Conservation (phyloP, 2,888 invertebrate genomes). For the Ernsta delagoae region DNA sequence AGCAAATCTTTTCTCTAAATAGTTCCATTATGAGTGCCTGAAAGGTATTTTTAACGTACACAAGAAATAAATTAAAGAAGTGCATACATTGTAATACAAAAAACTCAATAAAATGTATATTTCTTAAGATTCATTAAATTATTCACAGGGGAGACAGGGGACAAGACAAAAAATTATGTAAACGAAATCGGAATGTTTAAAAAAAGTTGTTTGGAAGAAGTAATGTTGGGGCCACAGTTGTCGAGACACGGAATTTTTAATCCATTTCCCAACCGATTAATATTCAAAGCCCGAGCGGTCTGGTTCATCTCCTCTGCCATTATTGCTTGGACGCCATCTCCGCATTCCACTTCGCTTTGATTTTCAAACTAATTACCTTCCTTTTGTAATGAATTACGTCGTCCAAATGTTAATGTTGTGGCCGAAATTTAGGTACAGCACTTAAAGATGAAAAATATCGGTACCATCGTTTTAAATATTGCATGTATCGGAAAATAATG, state of each 20-base stretch:
- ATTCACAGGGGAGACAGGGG: slow-evolving; percentile 74
- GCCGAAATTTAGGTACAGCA: slow-evolving; percentile 46
- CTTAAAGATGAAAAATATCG: background rate
- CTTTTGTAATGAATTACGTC: slow-evolving; percentile 54
- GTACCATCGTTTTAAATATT: too few relatives aligned
- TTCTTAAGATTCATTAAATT: slow-evolving; percentile 81
- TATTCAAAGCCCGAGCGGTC: slow-evolving; percentile 83
- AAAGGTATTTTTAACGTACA: too few relatives aligned
- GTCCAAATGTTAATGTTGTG: slow-evolving; percentile 34
- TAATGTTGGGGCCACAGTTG: slow-evolving; percentile 71
- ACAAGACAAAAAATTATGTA: slow-evolving; percentile 74
- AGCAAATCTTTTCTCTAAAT: background rate
- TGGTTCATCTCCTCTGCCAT: slow-evolving; percentile 83
- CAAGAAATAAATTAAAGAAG: background rate
- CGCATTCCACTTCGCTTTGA: slow-evolving; percentile 68
- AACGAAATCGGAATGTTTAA: slow-evolving; percentile 80
- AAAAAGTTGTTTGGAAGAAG: slow-evolving; percentile 82
- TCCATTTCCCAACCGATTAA: slow-evolving; percentile 85
- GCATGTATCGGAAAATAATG: too few relatives aligned
- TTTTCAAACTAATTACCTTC: slow-evolving; percentile 79
- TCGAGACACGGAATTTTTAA: slow-evolving; percentile 82
- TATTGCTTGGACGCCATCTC: slow-evolving; percentile 77
- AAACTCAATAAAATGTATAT: slow-evolving; percentile 60
- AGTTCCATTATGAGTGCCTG: background rate
- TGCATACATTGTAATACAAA: background rate